Conservation (phyloP, 1,140 invertebrate genomes). For the Trinorchestia longiramus region DNA sequence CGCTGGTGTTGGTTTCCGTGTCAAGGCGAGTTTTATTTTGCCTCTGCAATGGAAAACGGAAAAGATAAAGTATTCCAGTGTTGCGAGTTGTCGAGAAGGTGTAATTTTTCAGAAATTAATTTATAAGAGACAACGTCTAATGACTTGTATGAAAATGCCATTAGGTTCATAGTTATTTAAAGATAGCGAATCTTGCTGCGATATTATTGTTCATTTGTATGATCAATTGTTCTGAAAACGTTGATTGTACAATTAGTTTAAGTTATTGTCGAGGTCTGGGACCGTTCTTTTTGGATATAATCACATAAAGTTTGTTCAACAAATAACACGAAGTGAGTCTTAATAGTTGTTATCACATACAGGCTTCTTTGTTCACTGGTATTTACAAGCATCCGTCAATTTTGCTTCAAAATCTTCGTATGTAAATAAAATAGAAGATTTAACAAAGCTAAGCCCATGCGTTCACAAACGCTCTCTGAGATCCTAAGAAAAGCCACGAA, state of each 20-base stretch:
- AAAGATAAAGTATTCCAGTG: not conserved
- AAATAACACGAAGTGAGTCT: not conserved
- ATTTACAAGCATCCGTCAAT: not conserved
- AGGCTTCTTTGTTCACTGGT: not conserved
- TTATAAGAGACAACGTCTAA: not conserved
- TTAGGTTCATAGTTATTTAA: too few species aligned
- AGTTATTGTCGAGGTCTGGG: not conserved
- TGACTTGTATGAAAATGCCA: not conserved
- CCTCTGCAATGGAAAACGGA: not conserved
- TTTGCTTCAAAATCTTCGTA: not conserved
- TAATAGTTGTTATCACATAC: not conserved
- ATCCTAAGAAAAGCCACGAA: not conserved
- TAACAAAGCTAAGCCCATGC: not conserved
- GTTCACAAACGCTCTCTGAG: not conserved
- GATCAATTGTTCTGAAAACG: not conserved
- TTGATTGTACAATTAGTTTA: not conserved
- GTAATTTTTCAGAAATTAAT: not conserved
- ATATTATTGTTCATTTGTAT: too few species aligned
- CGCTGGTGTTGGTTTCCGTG: slow-evolving; percentile 12
- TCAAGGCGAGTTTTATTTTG: not conserved
- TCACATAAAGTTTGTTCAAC: not conserved
- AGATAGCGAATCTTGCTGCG: too few species aligned
- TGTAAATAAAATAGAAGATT: not conserved
- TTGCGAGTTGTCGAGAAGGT: not conserved
- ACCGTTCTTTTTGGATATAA: not conserved